These are phyloP conservation scores for Penaeus indicus DNA, from an alignment of 1,140 invertebrate species.

Conservation along the genomic window DNA sequence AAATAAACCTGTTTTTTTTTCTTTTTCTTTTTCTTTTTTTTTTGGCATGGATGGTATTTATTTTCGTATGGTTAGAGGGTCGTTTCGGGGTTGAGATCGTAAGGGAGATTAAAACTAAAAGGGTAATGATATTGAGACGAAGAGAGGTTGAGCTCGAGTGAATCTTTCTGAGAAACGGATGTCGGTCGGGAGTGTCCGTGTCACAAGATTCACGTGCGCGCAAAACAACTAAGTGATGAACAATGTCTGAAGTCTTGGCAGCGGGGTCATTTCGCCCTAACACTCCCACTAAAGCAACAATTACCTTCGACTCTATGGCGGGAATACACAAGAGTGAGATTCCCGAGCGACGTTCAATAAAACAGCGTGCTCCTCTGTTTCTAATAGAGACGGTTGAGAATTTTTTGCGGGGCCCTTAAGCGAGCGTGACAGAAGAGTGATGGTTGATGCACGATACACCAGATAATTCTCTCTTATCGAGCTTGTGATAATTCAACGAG, in stretches of 20 bases:
- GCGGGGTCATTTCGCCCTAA: not conserved
- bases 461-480: no score
- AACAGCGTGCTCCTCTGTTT: not conserved
- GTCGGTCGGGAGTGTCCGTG: not conserved
- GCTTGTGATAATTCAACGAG: no score
- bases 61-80: no score
- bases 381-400: not conserved
- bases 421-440: constrained; percentile 13
- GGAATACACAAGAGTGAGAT: not conserved
- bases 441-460: not conserved
- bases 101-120: no score
- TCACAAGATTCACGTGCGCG: constrained; percentile 22
- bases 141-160: not conserved
- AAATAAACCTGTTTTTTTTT: no score
- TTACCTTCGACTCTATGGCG: not conserved
- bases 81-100: no score
- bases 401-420: constrained; percentile 38
- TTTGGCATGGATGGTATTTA: no score
- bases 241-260: constrained; percentile 37
- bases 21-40: no score
- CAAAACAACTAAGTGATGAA: constrained; percentile 52
- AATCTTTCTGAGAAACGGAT: not conserved
- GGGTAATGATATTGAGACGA: no score
- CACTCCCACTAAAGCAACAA: not conserved
- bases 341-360: not conserved